Conservation (phyloP, 2,888 invertebrate genomes). For the Piscicola geometra region DNA sequence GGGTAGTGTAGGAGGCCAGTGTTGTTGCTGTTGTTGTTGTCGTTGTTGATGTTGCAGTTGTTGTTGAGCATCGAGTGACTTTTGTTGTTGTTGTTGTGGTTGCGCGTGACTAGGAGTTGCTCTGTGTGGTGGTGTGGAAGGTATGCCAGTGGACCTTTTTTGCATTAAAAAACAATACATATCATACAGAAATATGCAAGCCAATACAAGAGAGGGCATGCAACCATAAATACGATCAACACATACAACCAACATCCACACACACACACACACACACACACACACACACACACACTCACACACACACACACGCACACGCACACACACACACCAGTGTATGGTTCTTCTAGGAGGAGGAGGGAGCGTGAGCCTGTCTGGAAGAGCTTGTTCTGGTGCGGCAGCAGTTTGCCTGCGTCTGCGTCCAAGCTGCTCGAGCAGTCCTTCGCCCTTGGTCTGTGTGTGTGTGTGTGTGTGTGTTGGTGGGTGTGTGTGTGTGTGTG, state of each 20-base stretch:
- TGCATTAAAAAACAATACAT: too few relatives aligned
- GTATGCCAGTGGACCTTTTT: too few relatives aligned
- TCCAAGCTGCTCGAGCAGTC: background rate
- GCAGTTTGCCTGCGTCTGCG: background rate
- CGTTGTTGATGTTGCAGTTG: slow-evolving; percentile 1
- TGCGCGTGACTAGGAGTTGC: background rate
- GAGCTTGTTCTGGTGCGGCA: background rate
- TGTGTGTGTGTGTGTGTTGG: too few relatives aligned
- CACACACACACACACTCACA: too few relatives aligned
- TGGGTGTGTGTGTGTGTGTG: too few relatives aligned
- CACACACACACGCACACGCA: background rate
- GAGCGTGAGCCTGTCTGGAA: background rate
- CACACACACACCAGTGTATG: background rate
- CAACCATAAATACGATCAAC: too few relatives aligned
- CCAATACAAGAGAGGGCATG: too few relatives aligned
- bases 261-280: too few relatives aligned
- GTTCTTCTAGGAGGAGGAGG: slow-evolving; percentile 6
- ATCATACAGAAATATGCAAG: too few relatives aligned
- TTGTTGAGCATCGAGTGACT: background rate
- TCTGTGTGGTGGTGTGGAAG: too few relatives aligned
- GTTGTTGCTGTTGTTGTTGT: slow-evolving; percentile 14
- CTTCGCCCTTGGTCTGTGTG: too few relatives aligned
- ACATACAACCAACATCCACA: too few relatives aligned
- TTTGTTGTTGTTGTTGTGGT: slow-evolving; percentile 8
- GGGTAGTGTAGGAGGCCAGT: background rate